These are phyloP conservation scores for Nothoprocta pentlandii DNA, from an alignment of 2,113 vertebrate species.

Conservation along the genomic window DNA sequence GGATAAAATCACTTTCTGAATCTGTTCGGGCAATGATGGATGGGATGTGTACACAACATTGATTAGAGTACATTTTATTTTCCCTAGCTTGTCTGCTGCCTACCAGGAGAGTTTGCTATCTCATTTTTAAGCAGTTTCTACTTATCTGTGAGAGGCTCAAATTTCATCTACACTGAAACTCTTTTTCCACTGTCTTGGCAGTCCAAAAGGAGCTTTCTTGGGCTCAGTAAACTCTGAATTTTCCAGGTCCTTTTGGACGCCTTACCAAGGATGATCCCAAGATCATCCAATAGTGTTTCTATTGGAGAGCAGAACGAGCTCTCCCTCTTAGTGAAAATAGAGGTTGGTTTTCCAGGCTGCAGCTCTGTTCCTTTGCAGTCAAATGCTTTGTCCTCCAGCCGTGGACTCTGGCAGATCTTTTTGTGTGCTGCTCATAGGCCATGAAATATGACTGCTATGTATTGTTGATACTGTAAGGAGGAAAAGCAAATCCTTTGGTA, in stretches of 20 bases:
- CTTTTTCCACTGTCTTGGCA: not conserved
- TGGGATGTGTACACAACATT: not conserved
- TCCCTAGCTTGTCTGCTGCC: not conserved
- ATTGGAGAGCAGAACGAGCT: not conserved
- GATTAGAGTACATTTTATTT: not conserved
- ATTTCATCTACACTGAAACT: not conserved
- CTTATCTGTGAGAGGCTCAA: not conserved
- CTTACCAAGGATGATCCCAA: not conserved
- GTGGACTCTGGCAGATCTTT: not conserved
- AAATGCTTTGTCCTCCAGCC: not conserved
- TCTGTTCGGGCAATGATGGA: not conserved
- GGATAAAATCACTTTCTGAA: not conserved
- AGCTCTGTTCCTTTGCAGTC: not conserved
- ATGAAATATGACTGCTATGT: not conserved
- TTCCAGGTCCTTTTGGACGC: not conserved
- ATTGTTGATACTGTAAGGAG: not conserved
- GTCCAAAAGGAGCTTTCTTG: not conserved
- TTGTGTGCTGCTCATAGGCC: not conserved
- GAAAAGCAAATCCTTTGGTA: not conserved
- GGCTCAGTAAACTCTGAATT: not conserved
- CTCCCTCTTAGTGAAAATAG: not conserved
- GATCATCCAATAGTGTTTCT: not conserved
- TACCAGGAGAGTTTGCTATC: accelerated
- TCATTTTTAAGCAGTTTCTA: not conserved
- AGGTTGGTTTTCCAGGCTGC: not conserved